Percentiles rank a stretch among this genome's conserved stretches.
phyloP scores from a whole-genome alignment of 2,888 invertebrate genomes.

The Drosophila rellima region DNA sequence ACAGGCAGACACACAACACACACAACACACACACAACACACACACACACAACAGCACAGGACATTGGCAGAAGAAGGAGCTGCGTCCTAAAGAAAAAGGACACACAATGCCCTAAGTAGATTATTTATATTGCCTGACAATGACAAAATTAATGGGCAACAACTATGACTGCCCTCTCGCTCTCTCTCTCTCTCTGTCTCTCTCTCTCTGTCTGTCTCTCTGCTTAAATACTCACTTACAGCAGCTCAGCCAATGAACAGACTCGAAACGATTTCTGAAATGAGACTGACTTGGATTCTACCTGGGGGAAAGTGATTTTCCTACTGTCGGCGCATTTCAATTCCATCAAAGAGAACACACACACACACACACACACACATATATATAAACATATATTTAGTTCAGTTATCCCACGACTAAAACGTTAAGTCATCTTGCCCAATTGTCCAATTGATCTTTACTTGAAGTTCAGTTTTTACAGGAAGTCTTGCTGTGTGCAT shows the following conservation, averaged over 20 bases:
- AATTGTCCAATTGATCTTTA: conserved; percentile 47
- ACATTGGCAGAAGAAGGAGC: conserved; percentile 29
- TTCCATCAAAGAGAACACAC: conserved; percentile 71
- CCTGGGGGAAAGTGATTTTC: conserved; percentile 73
- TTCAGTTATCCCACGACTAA: conserved; percentile 60
- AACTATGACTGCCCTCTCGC: conserved; percentile 1
- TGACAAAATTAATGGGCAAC: conserved; percentile 72
- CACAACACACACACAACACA: conserved; percentile 22
- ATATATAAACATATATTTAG: conserved; percentile 18
- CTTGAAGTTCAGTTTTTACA: conserved; percentile 40
- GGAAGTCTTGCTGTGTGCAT: conserved; percentile 77
- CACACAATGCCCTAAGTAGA: conserved; percentile 58
- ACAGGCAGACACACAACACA: conserved; percentile 58
- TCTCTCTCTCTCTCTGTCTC: conserved; percentile 2
- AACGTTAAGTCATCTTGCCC: conserved; percentile 73
- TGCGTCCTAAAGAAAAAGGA: conserved; percentile 49
- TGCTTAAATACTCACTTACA: conserved; percentile 67
- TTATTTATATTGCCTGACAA: conserved; percentile 70
- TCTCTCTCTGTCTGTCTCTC: not conserved
- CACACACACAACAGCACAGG: conserved; percentile 12
- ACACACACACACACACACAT: conserved; percentile 27
- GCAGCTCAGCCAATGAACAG: conserved; percentile 62
- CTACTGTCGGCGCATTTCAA: conserved; percentile 67
- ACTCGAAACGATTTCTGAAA: conserved; percentile 16
- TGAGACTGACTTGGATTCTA: conserved; percentile 20